Conservation (phyloP, 1,140 invertebrate genomes). For the Brachionus asplanchnoidis region DNA sequence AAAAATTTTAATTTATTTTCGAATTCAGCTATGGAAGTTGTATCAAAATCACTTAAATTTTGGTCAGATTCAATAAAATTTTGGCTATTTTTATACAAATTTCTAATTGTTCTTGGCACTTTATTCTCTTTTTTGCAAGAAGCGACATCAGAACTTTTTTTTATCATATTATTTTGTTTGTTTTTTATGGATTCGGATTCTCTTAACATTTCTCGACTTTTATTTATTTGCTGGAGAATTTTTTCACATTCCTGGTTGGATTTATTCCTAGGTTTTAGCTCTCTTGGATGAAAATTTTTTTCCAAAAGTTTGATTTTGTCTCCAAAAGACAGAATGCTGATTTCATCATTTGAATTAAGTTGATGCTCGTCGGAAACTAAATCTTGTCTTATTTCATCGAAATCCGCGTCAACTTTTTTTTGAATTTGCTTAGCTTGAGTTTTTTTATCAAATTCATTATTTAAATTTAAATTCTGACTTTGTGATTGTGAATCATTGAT, state of each 20-base stretch:
- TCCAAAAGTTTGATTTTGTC: background rate
- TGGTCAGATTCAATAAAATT: background rate
- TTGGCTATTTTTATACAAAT: background rate
- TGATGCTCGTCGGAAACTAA: background rate
- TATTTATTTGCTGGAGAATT: background rate
- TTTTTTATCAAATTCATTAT: no score
- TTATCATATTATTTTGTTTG: background rate
- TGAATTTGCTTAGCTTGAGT: no score
- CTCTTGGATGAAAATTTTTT: background rate
- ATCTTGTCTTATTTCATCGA: background rate
- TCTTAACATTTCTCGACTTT: background rate
- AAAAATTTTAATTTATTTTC: constrained; percentile 4
- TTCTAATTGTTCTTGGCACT: background rate
- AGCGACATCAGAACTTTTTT: background rate
- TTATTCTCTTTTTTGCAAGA: background rate
- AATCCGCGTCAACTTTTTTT: background rate
- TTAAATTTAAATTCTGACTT: no score
- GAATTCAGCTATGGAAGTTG: background rate
- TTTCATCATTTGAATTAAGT: background rate
- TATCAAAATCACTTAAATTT: background rate
- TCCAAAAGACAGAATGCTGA: background rate
- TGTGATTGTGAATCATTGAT: no score
- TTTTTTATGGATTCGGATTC: background rate
- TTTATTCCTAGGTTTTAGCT: background rate
- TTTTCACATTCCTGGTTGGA: background rate